Conservation (phyloP, 2,113 vertebrate genomes). For the Numida meleagris region DNA sequence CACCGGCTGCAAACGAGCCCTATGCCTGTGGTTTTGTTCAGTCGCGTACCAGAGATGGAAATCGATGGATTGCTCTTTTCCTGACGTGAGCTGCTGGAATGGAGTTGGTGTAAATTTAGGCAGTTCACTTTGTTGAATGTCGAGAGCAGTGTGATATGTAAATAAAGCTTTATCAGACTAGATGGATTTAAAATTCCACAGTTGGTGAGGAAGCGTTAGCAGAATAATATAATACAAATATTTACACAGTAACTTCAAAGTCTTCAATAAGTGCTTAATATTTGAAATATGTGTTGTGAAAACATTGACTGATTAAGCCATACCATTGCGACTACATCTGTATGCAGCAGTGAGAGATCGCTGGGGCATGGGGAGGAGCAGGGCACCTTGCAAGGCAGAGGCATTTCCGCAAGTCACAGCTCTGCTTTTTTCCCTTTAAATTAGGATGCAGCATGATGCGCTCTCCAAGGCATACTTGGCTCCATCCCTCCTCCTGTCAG, state of each 20-base stretch:
- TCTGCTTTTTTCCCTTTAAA: not conserved
- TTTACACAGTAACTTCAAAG: constrained; percentile 69
- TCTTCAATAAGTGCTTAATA: constrained; percentile 71
- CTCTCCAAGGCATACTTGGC: not conserved
- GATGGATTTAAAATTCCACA: constrained; percentile 69
- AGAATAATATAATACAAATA: constrained; percentile 67
- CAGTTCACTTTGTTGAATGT: constrained; percentile 63
- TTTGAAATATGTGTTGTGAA: constrained; percentile 73
- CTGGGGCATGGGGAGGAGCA: not conserved
- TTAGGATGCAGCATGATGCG: not conserved
- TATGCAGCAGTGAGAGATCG: not conserved
- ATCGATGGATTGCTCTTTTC: constrained; percentile 40
- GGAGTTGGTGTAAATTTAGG: constrained; percentile 64
- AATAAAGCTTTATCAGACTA: constrained; percentile 67
- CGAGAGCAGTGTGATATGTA: constrained; percentile 67
- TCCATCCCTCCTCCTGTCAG: not conserved
- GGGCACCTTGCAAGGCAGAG: not conserved
- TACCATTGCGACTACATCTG: constrained; percentile 54
- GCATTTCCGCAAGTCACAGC: not conserved
- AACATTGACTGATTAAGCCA: constrained; percentile 58
- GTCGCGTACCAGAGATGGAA: not conserved
- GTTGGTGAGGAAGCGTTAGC: constrained; percentile 50
- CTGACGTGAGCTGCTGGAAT: constrained; percentile 25
- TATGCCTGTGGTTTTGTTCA: not conserved
- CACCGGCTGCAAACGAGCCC: not conserved